Conservation (phyloP, 2,113 vertebrate species). For the Paramisgurnus dabryanus region DNA sequence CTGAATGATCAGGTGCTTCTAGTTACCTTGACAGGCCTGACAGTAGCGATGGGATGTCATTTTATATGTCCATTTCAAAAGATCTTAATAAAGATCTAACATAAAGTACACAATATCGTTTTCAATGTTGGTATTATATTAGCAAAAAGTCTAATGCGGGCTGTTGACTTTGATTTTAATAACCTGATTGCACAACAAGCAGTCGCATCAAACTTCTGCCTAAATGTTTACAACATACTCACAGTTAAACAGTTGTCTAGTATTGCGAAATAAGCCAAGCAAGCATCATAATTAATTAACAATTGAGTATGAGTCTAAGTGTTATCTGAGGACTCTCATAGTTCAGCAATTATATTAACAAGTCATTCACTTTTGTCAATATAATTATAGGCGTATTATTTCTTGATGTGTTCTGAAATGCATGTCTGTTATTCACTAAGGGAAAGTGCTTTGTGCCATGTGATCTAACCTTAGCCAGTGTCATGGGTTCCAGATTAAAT, state of each 20-base stretch:
- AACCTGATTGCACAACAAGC: conserved; percentile 22
- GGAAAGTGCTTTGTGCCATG: conserved; percentile 46
- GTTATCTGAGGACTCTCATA: neutral
- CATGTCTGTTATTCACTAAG: neutral
- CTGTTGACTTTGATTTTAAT: neutral
- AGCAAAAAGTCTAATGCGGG: neutral
- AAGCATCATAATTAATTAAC: neutral
- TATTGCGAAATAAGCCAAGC: conserved; percentile 3
- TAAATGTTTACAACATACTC: conserved; percentile 1
- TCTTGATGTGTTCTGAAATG: conserved; percentile 2
- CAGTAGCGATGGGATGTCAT: neutral
- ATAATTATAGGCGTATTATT: neutral
- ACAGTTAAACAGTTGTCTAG: conserved; percentile 6
- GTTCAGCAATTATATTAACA: neutral
- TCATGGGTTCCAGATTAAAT: conserved; percentile 65
- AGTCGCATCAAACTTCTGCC: neutral
- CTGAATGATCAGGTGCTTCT: conserved; percentile 8
- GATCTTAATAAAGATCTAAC: neutral
- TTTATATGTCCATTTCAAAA: neutral
- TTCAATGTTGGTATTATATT: neutral
- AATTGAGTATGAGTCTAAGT: no score
- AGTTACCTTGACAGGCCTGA: conserved; percentile 37
- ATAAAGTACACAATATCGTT: neutral
- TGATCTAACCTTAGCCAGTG: conserved; percentile 54
- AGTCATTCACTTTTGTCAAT: neutral